A percentile compares a stretch with the other conserved stretches of the same genome.
phyloP scores from a whole-genome alignment of 2,797 vertebrate species.

The Crocidura indochinensis region DNA sequence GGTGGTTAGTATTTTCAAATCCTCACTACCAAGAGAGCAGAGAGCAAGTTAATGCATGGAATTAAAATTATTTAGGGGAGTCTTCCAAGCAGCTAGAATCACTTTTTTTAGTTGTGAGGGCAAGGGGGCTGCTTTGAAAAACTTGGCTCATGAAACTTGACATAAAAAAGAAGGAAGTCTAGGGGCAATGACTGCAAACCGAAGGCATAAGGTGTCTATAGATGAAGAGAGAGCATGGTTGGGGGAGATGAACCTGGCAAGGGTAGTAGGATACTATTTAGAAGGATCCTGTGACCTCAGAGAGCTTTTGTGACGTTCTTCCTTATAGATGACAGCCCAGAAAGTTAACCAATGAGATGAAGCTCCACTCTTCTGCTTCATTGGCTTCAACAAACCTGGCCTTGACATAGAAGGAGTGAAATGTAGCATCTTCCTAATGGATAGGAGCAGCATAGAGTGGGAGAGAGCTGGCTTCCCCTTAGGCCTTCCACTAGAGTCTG shows the following conservation, averaged over 20 bases:
- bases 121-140: not conserved
- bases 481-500: not conserved
- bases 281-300: too few species aligned
- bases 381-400: not conserved
- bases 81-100: slow-evolving; percentile 37
- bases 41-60: slow-evolving; percentile 61
- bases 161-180: not conserved
- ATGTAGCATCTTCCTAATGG: not conserved
- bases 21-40: slow-evolving; percentile 31
- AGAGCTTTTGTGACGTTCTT: not conserved
- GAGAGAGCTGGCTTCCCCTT: not conserved
- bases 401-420: not conserved
- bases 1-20: slow-evolving; percentile 48
- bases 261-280: not conserved
- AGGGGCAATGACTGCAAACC: not conserved
- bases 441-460: not conserved
- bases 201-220: not conserved
- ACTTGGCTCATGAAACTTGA: not conserved
- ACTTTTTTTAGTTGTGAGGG: not conserved
- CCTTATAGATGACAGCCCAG: not conserved
- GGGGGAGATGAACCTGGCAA: not conserved
- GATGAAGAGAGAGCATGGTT: not conserved
- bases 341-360: not conserved
- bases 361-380: not conserved
- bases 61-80: slow-evolving; percentile 23